A percentile compares a stretch with the other conserved stretches of the same genome.
Evolutionary conservation across 2,888 invertebrate genomes (phyloP).

Genomic region (Dasysyrphus albostriatus): DNA sequence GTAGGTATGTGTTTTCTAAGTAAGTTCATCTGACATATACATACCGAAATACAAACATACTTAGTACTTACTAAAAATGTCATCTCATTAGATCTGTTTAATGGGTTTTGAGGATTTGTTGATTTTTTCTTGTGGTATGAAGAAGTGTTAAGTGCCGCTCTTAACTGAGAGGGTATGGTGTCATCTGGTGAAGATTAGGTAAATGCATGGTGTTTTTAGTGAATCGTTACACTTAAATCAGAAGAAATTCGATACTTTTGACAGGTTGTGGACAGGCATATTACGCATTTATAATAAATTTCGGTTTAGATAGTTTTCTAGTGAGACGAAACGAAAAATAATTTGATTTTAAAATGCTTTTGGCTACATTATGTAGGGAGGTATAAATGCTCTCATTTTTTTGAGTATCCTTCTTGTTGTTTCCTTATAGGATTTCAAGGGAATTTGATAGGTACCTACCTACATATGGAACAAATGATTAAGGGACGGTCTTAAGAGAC

Average conservation of each 20-base stretch:
- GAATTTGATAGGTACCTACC: too few relatives aligned
- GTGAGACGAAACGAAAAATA: constrained; percentile 45
- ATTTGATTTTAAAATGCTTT: neutral
- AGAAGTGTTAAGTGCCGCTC: constrained; percentile 69
- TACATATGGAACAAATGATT: too few relatives aligned
- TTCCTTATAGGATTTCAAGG: too few relatives aligned
- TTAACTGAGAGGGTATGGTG: constrained; percentile 47
- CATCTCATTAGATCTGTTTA: constrained; percentile 66
- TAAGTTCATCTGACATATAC: neutral
- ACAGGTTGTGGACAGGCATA: constrained; percentile 69
- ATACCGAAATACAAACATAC: too few relatives aligned
- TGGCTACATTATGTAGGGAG: neutral
- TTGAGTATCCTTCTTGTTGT: neutral
- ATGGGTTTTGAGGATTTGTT: constrained; percentile 28
- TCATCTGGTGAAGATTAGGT: constrained; percentile 67
- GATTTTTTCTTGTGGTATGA: constrained; percentile 11
- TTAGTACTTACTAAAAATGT: constrained; percentile 43
- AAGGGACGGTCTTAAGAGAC: too few relatives aligned
- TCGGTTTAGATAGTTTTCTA: constrained; percentile 1
- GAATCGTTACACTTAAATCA: constrained; percentile 21
- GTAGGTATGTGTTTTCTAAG: neutral
- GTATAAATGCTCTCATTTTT: neutral
- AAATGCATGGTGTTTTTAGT: constrained; percentile 39
- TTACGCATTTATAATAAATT: constrained; percentile 51
- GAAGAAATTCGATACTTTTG: constrained; percentile 61